phyloP scores from a whole-genome alignment of 2,113 vertebrate genomes.

The Trogon melanurus region DNA sequence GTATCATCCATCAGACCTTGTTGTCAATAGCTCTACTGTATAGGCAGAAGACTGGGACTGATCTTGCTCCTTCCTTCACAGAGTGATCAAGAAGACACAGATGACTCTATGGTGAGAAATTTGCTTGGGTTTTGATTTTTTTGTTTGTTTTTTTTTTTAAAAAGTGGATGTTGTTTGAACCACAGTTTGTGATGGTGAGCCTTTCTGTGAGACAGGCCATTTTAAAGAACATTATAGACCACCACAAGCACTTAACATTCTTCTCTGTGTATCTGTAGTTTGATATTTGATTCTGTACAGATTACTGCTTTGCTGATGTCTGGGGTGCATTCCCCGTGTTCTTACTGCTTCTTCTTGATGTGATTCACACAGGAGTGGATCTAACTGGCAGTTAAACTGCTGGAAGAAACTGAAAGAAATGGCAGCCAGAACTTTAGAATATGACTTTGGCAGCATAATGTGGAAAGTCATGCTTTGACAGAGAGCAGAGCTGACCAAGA shows the following conservation, averaged over 20 bases:
- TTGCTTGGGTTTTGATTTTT: not conserved
- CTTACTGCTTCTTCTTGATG: not conserved
- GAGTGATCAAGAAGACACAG: not conserved
- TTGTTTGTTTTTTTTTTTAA: not conserved
- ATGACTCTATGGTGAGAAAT: not conserved
- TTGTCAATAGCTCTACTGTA: not conserved
- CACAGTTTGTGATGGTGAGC: fast-evolving
- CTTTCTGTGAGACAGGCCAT: not conserved
- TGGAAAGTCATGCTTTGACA: not conserved
- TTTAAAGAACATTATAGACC: not conserved
- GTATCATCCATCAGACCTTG: not conserved
- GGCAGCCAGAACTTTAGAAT: not conserved
- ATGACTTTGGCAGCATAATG: not conserved
- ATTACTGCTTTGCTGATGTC: not conserved
- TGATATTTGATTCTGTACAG: fast-evolving
- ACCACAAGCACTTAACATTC: not conserved
- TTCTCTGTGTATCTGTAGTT: not conserved
- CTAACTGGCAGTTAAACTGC: not conserved
- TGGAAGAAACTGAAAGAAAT: not conserved
- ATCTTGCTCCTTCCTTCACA: not conserved
- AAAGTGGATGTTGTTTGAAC: not conserved
- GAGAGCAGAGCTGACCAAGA: not conserved
- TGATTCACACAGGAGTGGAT: not conserved
- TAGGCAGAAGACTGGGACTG: not conserved
- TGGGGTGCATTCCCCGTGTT: not conserved